A percentile compares a stretch with the other conserved stretches of the same genome.
These are phyloP conservation scores for Lates japonicus DNA, from an alignment of 2,797 vertebrate genomes.

Conservation along the genomic window DNA sequence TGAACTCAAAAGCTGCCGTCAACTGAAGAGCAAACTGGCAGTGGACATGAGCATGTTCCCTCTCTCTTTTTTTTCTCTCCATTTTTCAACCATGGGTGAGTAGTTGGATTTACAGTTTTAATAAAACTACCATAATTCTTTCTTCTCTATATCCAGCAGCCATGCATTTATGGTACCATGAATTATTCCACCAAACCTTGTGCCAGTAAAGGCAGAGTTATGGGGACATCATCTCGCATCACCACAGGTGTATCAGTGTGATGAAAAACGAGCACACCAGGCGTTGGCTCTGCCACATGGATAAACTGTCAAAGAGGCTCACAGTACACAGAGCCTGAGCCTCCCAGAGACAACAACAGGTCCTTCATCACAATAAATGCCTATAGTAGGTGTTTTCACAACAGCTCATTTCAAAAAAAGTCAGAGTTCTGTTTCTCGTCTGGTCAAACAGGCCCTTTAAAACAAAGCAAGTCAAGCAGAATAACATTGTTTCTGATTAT, in stretches of 20 bases:
- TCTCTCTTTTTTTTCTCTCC: slow-evolving; percentile 2
- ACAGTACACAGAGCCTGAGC: slow-evolving; percentile 21
- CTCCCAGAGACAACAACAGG: slow-evolving; percentile 51
- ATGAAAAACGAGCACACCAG: slow-evolving; percentile 72
- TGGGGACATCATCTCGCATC: slow-evolving; percentile 74
- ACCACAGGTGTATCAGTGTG: slow-evolving; percentile 73
- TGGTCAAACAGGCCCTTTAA: slow-evolving; percentile 43
- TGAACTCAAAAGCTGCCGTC: slow-evolving; percentile 70
- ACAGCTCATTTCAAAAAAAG: slow-evolving; percentile 45
- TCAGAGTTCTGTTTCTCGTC: slow-evolving; percentile 18
- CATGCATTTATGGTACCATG: slow-evolving; percentile 77
- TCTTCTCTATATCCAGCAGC: slow-evolving; percentile 41
- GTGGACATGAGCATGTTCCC: slow-evolving; percentile 43
- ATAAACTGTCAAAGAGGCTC: slow-evolving; percentile 64
- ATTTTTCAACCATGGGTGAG: slow-evolving; percentile 40
- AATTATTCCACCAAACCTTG: slow-evolving; percentile 81
- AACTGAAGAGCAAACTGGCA: slow-evolving; percentile 52
- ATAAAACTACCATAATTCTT: slow-evolving; percentile 81
- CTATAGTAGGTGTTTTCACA: slow-evolving; percentile 55
- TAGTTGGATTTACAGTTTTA: slow-evolving; percentile 81
- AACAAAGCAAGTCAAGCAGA: slow-evolving; percentile 52
- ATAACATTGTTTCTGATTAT: slow-evolving; percentile 43
- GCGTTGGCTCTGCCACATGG: slow-evolving; percentile 45
- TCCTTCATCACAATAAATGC: slow-evolving; percentile 68
- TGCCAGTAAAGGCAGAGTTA: slow-evolving; percentile 75